Conservation (phyloP, 2,113 vertebrate genomes). For the Lathamus discolor region DNA sequence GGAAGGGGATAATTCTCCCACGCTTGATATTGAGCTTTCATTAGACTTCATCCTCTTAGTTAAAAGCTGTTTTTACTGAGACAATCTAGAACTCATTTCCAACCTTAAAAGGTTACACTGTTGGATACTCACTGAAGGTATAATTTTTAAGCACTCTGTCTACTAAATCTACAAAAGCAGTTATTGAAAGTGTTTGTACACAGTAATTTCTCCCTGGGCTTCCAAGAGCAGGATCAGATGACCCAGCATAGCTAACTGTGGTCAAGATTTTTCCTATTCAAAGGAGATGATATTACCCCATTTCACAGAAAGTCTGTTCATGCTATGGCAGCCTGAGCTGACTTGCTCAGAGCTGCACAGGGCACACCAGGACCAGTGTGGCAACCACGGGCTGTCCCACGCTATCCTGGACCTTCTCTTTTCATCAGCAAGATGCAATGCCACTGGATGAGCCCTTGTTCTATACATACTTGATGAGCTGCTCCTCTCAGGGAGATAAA, state of each 20-base stretch:
- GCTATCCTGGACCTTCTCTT: background rate
- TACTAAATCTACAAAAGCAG: conserved; percentile 39
- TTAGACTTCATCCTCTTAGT: conserved; percentile 66
- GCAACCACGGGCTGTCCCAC: background rate
- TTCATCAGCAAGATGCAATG: background rate
- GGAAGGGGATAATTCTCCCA: conserved; percentile 37
- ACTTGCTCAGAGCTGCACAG: background rate
- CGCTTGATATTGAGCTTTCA: conserved; percentile 52
- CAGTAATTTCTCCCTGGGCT: conserved; percentile 44
- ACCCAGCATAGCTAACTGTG: background rate
- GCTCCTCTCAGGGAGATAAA: background rate
- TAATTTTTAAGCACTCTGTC: conserved; percentile 67
- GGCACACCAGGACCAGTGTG: background rate
- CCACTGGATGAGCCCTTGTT: background rate
- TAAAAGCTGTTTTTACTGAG: conserved; percentile 64
- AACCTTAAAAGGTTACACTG: conserved; percentile 59
- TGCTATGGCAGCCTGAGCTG: background rate
- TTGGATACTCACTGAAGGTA: conserved; percentile 35
- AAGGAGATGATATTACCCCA: background rate
- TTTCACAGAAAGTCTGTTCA: background rate
- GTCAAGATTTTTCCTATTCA: background rate
- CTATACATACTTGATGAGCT: background rate
- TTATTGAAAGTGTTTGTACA: conserved; percentile 34
- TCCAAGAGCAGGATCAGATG: background rate
- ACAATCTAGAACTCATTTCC: conserved; percentile 60